A percentile compares a stretch with the other conserved stretches of the same genome.
Conservation (phyloP, 2,888 invertebrate species). For the Hirtodrosophila histrioides region DNA sequence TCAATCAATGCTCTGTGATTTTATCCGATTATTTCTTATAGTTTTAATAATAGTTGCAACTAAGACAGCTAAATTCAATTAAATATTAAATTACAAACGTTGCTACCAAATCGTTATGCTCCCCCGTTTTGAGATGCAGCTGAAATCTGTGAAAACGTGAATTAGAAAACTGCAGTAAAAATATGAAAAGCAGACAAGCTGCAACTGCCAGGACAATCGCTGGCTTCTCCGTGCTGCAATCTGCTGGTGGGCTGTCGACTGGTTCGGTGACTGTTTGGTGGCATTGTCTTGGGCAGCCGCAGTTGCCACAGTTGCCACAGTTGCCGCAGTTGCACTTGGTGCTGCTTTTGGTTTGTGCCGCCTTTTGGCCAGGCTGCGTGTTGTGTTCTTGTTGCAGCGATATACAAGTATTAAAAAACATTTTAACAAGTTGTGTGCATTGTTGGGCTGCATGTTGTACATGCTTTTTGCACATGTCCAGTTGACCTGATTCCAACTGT, state of each 20-base stretch:
- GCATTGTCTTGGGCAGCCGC: constrained; percentile 62
- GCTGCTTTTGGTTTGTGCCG: constrained; percentile 57
- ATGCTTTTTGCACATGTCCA: constrained; percentile 70
- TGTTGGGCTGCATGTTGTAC: constrained; percentile 55
- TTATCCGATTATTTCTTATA: too few relatives aligned
- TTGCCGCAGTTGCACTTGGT: constrained; percentile 64
- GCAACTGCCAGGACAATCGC: constrained; percentile 32
- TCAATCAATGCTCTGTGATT: too few relatives aligned
- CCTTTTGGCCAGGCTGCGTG: constrained; percentile 38
- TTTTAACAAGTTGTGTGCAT: constrained; percentile 60
- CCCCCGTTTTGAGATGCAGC: neutral
- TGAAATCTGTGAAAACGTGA: constrained; percentile 12
- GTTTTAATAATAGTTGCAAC: too few relatives aligned
- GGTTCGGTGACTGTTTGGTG: constrained; percentile 44
- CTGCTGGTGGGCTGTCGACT: constrained; percentile 39
- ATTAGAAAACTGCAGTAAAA: constrained; percentile 42
- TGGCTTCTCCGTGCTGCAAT: constrained; percentile 21
- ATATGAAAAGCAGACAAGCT: constrained; percentile 27
- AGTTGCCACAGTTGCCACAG: constrained; percentile 8
- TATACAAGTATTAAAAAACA: constrained; percentile 37
- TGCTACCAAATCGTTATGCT: constrained; percentile 1
- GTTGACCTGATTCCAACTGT: constrained; percentile 64
- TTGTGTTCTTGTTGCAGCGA: constrained; percentile 33
- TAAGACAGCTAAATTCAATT: too few relatives aligned
- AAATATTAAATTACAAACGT: too few relatives aligned